Conservation (phyloP, 2,797 vertebrate species). For the Holocentrus rufus region DNA sequence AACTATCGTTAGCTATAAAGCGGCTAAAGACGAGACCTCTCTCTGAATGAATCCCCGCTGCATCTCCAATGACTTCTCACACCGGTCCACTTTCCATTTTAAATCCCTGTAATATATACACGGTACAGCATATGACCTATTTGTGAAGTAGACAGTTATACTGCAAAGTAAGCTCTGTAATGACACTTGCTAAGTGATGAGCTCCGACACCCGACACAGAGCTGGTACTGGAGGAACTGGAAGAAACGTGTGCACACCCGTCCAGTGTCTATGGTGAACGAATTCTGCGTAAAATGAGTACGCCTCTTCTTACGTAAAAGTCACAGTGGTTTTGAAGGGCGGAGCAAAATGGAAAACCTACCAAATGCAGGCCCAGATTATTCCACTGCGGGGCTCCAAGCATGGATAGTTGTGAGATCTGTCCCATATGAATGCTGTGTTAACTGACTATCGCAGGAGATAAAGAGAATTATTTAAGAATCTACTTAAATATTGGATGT, state of each 20-base stretch:
- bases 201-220: neutral
- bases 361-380: too few species aligned
- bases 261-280: too few species aligned
- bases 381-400: too few species aligned
- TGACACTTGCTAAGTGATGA: neutral
- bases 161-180: neutral
- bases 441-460: too few species aligned
- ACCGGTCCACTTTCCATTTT: neutral
- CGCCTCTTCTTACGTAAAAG: slow-evolving; percentile 46
- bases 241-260: too few species aligned
- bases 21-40: neutral
- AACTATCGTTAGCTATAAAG: neutral
- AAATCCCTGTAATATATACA: neutral
- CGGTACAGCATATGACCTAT: too few species aligned
- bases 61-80: slow-evolving; percentile 15
- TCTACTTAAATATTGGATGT: too few species aligned
- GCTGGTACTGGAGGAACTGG: too few species aligned
- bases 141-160: neutral
- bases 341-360: neutral
- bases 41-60: neutral
- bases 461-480: too few species aligned
- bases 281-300: neutral
- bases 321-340: slow-evolving; percentile 9
- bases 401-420: too few species aligned
- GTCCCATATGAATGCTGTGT: too few species aligned